Evolutionary conservation across 2,113 vertebrate genomes (phyloP), one percentile per base, ranked within the genome.

Genomic region (Acanthochromis polyacanthus): DNA sequence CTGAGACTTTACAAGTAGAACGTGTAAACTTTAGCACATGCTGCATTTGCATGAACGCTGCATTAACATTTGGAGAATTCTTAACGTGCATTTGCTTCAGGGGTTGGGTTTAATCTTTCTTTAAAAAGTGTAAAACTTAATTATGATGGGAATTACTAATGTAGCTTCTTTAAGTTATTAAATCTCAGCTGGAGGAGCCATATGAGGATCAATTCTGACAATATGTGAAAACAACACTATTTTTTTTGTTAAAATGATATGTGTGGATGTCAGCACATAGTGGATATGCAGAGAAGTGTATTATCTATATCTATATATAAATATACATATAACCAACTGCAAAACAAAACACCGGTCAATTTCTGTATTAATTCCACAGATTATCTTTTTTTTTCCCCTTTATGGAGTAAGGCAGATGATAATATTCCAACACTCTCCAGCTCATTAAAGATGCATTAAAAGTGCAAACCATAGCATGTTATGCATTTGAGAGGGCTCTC

Each of bases 391-490:
- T 69, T 68, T n/a, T n/a, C n/a, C n/a, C 20, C 52, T 60, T 80
- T 52, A 55, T 23, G 52, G 63, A 68, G 57, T 12, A 23, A 58
- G 25, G 19, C 61, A 50, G 36, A 69, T 56, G 68, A 71, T 75
- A 17, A 63, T 57, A 74, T 62, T 51, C 16, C 9, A 63, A 48
- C 63, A 57, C 11, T 61, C 45, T 23, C 62, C 10, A 25, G 68
- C 74, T 77, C 69, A 77, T 53, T 45, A 74, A 70, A 58, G 70
- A 46, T 65, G 64, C 52, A 70, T 73, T 51, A 20, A 51, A 78
- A 52, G 22, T 73, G 43, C 48, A 61, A 75, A 66, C 65, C 75
- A 50, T 10, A 60, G n/a, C 73, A 72, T 72, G 55, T 45, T 71
- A 59, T 48, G 52, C 23, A 57, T 25, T 52, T 71, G 25, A 50